These are phyloP conservation scores for Peromyscus leucopus DNA, from an alignment of 2,113 vertebrate genomes.

Conservation along the genomic window DNA sequence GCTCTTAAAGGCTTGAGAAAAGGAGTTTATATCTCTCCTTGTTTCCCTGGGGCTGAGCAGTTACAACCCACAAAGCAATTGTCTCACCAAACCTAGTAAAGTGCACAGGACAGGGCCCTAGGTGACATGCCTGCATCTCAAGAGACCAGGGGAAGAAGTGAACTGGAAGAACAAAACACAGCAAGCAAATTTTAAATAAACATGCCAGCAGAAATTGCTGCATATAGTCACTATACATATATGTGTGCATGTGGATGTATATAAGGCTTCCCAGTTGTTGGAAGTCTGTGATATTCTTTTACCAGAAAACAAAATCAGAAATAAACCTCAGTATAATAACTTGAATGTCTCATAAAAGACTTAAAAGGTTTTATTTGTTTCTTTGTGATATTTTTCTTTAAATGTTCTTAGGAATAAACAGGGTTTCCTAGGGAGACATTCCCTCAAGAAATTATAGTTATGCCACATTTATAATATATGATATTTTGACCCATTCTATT, in stretches of 20 bases:
- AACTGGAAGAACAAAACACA: not conserved
- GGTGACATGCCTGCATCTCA: not conserved
- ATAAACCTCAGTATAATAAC: not conserved
- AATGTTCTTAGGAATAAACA: slow-evolving; percentile 15
- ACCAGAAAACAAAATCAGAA: slow-evolving; percentile 24
- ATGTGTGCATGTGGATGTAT: not conserved
- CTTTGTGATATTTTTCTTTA: not conserved
- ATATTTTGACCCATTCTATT: not conserved
- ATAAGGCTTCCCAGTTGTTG: not conserved
- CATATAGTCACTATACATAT: too few species aligned
- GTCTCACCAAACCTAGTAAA: not conserved
- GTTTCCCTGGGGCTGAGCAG: not conserved
- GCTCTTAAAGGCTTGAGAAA: slow-evolving; percentile 17
- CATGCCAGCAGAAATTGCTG: not conserved
- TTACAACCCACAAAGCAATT: not conserved
- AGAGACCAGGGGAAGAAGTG: not conserved
- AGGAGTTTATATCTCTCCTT: not conserved
- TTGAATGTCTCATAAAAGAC: not conserved
- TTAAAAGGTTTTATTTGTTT: slow-evolving; percentile 24
- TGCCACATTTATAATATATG: not conserved
- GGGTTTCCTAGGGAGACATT: slow-evolving; percentile 15
- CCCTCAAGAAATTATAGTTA: not conserved
- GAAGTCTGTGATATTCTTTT: not conserved
- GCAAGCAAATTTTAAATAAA: not conserved
- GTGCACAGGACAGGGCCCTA: not conserved